Evolutionary conservation across 2,888 invertebrate genomes (phyloP).

Genomic region (Opisthograptis luteolata): DNA sequence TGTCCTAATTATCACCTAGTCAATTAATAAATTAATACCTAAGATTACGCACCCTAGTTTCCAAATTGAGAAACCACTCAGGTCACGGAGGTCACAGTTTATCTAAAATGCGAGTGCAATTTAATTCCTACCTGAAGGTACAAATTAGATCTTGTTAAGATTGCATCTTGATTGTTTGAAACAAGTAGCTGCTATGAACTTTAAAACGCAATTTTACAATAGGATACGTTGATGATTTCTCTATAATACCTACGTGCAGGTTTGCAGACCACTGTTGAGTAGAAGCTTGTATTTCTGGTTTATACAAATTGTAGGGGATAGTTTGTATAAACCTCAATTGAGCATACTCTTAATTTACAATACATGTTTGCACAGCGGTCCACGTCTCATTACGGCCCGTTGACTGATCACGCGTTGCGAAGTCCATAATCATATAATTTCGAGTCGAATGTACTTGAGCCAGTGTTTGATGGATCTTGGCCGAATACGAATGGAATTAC

Average conservation of each 20-base stretch:
- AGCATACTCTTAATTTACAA: slow-evolving; percentile 23
- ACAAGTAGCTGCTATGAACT: slow-evolving; percentile 31
- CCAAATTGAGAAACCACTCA: background rate
- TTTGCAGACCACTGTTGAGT: no score
- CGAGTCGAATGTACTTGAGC: slow-evolving; percentile 11
- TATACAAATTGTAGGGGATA: background rate
- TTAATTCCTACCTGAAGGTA: slow-evolving; percentile 12
- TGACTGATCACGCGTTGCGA: slow-evolving; percentile 57
- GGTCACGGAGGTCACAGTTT: slow-evolving; percentile 17
- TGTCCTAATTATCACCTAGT: no score
- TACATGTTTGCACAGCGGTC: slow-evolving; percentile 49
- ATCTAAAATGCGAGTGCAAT: slow-evolving; percentile 18
- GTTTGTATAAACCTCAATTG: slow-evolving; percentile 25
- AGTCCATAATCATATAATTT: slow-evolving; percentile 59
- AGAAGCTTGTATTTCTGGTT: slow-evolving; percentile 15
- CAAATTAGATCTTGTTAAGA: slow-evolving; percentile 33
- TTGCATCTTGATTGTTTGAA: slow-evolving; percentile 26
- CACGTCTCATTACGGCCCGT: slow-evolving; percentile 50
- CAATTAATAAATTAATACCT: no score
- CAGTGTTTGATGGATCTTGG: slow-evolving; percentile 16
- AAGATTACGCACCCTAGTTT: background rate
- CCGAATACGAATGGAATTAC: background rate
- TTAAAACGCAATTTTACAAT: slow-evolving; percentile 26
- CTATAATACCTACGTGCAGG: background rate
- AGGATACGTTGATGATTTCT: slow-evolving; percentile 15